phyloP scores from a whole-genome alignment of 2,888 invertebrate genomes.

The Drosophila subsilvestris region DNA sequence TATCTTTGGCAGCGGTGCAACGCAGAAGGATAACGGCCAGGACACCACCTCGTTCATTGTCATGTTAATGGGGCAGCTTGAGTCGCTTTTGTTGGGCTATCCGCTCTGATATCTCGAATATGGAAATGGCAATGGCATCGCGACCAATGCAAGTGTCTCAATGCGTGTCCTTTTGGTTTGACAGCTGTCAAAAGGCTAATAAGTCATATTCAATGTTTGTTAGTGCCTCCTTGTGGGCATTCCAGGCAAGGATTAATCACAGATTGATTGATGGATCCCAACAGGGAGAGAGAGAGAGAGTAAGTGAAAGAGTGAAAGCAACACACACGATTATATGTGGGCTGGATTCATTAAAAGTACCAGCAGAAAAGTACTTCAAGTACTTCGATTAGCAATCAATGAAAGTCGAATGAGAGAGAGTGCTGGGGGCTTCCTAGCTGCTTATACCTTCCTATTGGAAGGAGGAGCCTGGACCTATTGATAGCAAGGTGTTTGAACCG shows the following conservation, averaged over 20 bases:
- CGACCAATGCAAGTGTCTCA: constrained; percentile 55
- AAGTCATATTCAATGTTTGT: constrained; percentile 71
- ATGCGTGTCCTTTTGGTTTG: constrained; percentile 60
- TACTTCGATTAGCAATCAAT: constrained; percentile 20
- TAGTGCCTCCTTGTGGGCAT: constrained; percentile 46
- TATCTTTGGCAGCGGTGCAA: constrained; percentile 8
- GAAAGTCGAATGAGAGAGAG: not conserved
- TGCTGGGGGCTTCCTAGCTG: too few species aligned
- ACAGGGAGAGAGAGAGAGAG: constrained; percentile 6
- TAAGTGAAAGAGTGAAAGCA: constrained; percentile 5
- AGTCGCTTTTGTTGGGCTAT: constrained; percentile 7
- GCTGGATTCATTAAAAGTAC: constrained; percentile 34
- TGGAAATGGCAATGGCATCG: constrained; percentile 6
- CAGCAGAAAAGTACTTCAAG: constrained; percentile 39
- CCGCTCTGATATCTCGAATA: not conserved
- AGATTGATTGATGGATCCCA: constrained; percentile 58
- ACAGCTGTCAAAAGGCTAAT: constrained; percentile 81
- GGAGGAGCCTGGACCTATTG: too few species aligned
- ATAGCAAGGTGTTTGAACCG: too few species aligned
- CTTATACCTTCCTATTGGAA: too few species aligned
- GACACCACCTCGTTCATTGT: constrained; percentile 32
- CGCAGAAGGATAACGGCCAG: constrained; percentile 13
- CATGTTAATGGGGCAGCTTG: constrained; percentile 32
- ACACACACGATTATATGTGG: constrained; percentile 51
- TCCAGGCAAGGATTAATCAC: constrained; percentile 54